Percentiles rank a stretch among this genome's conserved stretches.
These are phyloP conservation scores for Pocillopora verrucosa DNA, from an alignment of 64 coral and sea anemone genomes.

Conservation along the genomic window DNA sequence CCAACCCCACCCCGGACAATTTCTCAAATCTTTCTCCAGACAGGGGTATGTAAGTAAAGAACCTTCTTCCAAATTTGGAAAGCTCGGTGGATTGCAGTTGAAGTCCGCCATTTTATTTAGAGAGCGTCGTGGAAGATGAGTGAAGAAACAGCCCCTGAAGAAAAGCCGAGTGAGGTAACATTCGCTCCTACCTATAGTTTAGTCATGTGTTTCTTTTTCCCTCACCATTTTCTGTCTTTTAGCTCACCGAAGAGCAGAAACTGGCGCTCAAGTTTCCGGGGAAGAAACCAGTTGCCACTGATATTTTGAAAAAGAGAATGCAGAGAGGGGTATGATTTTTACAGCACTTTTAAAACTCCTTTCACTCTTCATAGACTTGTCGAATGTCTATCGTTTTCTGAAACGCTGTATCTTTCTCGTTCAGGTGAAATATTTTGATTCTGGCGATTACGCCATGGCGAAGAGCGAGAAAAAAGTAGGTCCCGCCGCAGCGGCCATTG, in stretches of 20 bases:
- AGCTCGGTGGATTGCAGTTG: not conserved
- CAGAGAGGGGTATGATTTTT: slow-evolving; percentile 87
- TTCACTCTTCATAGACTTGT: not conserved
- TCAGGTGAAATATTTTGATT: slow-evolving; percentile 99
- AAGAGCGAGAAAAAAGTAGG: slow-evolving; percentile 87
- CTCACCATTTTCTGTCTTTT: slow-evolving; percentile 4
- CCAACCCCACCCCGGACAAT: not conserved
- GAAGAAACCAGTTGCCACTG: slow-evolving; percentile 84
- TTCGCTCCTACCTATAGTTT: too few relatives aligned
- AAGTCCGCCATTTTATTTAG: slow-evolving; percentile 15
- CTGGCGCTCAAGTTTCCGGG: slow-evolving; percentile 87
- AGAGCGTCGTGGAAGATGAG: not conserved
- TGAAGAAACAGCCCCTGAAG: slow-evolving; percentile 22
- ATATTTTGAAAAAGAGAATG: slow-evolving; percentile 88
- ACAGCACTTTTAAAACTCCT: not conserved
- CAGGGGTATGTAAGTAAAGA: not conserved
- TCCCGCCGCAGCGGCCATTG: slow-evolving; percentile 29
- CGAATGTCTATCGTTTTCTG: not conserved
- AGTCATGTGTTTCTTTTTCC: too few relatives aligned
- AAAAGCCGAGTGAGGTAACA: slow-evolving; percentile 24
- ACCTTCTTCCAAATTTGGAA: not conserved
- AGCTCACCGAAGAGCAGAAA: slow-evolving; percentile 94
- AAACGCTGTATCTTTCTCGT: not conserved
- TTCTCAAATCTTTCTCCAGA: not conserved
- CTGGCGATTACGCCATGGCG: slow-evolving; percentile 96